These are phyloP conservation scores for Sebastes goodei DNA, from an alignment of 2,797 vertebrate species.

Conservation along the genomic window DNA sequence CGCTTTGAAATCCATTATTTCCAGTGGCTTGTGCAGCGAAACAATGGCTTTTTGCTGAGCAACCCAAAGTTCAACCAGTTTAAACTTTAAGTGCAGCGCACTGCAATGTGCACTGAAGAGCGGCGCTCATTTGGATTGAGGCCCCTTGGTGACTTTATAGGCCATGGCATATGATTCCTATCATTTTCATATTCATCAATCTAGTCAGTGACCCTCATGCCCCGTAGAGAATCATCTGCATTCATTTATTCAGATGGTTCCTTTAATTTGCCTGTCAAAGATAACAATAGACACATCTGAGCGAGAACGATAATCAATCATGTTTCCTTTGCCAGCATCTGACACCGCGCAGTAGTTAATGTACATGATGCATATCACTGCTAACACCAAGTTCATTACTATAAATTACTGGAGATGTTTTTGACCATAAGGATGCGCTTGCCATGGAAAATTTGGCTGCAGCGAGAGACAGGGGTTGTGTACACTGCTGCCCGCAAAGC, in stretches of 20 bases:
- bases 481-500: conserved; percentile 71
- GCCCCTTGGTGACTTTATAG: not conserved
- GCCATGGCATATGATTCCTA: not conserved
- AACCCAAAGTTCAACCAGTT: not conserved
- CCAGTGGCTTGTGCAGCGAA: not conserved
- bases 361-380: conserved; percentile 31
- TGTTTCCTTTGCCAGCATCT: conserved; percentile 11
- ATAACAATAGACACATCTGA: not conserved
- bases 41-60: not conserved
- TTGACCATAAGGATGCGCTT: conserved; percentile 41
- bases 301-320: not conserved
- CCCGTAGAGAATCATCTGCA: not conserved
- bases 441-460: conserved; percentile 67
- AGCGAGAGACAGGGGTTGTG: conserved; percentile 65
- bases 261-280: not conserved
- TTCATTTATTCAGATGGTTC: not conserved
- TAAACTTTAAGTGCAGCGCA: not conserved
- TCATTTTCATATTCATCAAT: not conserved
- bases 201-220: not conserved
- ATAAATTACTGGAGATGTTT: conserved; percentile 42
- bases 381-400: conserved; percentile 29
- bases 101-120: not conserved
- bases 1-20: not conserved
- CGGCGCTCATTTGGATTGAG: not conserved
- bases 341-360: conserved; percentile 21